Conservation (phyloP, 2,888 invertebrate genomes). For the Caenorhabditis sulstoni region DNA sequence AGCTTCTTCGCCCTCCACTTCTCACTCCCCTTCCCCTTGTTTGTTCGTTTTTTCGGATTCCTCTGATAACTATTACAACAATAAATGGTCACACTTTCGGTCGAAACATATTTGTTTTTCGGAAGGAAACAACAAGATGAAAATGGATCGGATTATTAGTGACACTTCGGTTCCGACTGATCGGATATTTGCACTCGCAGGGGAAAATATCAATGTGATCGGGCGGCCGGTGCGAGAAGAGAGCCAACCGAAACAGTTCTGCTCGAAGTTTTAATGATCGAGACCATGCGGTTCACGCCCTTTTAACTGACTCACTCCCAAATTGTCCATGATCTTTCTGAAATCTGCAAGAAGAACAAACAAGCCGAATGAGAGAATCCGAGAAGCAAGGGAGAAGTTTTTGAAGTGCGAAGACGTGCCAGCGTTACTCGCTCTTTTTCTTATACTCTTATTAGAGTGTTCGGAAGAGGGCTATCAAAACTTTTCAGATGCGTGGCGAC, state of each 20-base stretch:
- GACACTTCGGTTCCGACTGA: slow-evolving; percentile 18
- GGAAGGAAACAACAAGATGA: slow-evolving; percentile 6
- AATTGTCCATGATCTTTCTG: too few relatives aligned
- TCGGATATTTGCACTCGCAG: slow-evolving; percentile 16
- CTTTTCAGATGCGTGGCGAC: too few relatives aligned
- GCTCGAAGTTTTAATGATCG: slow-evolving; percentile 3
- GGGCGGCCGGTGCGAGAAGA: slow-evolving; percentile 16
- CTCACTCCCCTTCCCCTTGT: too few relatives aligned
- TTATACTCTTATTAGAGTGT: too few relatives aligned
- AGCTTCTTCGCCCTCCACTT: neutral
- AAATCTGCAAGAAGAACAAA: neutral
- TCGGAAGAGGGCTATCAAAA: too few relatives aligned
- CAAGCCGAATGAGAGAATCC: neutral
- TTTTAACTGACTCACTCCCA: slow-evolving; percentile 1
- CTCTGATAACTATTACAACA: slow-evolving; percentile 10
- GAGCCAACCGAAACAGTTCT: slow-evolving; percentile 1
- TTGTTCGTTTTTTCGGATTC: slow-evolving; percentile 3
- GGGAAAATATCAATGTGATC: slow-evolving; percentile 7
- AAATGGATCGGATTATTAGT: slow-evolving; percentile 2
- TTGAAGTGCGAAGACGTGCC: neutral
- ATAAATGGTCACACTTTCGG: slow-evolving; percentile 11
- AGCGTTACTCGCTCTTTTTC: too few relatives aligned
- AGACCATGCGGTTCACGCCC: too few relatives aligned
- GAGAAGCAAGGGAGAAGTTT: neutral
- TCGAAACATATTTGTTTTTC: neutral